Percentiles rank a stretch among this genome's conserved stretches.
These are phyloP conservation scores for Melanotaenia maccullochi DNA, from an alignment of 2,797 vertebrate genomes.

Conservation along the genomic window DNA sequence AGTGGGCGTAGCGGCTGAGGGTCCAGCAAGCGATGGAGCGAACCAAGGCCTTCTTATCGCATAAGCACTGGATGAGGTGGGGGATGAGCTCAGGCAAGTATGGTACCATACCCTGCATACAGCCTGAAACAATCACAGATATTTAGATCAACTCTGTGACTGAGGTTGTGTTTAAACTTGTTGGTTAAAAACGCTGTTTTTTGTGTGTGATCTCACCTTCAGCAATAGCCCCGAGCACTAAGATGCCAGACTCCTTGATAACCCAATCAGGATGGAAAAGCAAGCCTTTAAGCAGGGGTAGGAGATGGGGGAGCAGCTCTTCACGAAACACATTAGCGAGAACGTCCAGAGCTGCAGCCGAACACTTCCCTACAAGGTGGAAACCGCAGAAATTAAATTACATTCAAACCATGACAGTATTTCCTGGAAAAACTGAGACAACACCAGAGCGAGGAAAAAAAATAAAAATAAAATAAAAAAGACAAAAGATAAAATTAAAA, in stretches of 20 bases:
- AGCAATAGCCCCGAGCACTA: conserved; percentile 93
- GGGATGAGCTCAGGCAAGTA: conserved; percentile 94
- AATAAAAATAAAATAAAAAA: too few relatives aligned
- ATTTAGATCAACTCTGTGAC: not conserved
- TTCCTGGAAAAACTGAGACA: conserved; percentile 82
- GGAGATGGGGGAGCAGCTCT: conserved; percentile 90
- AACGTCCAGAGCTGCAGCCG: conserved; percentile 92
- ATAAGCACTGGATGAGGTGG: conserved; percentile 91
- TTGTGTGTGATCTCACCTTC: conserved; percentile 80
- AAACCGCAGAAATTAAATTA: too few relatives aligned
- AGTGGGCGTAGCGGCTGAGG: conserved; percentile 94
- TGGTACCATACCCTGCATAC: conserved; percentile 95
- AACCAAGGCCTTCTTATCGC: conserved; percentile 94
- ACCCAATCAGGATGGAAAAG: conserved; percentile 97
- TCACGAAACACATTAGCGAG: conserved; percentile 95
- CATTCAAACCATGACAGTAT: conserved; percentile 38
- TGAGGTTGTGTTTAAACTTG: not conserved
- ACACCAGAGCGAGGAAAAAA: too few relatives aligned
- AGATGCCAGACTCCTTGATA: conserved; percentile 94
- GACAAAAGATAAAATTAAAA: too few relatives aligned
- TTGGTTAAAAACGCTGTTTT: too few relatives aligned
- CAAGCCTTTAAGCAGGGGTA: conserved; percentile 91
- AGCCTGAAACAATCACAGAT: conserved; percentile 77
- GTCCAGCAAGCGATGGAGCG: conserved; percentile 98
- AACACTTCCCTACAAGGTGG: conserved; percentile 83